Evolutionary conservation across 2,797 vertebrate genomes (phyloP), one percentile per base, ranked within the genome.

Genomic region (Tragopan temminckii): DNA sequence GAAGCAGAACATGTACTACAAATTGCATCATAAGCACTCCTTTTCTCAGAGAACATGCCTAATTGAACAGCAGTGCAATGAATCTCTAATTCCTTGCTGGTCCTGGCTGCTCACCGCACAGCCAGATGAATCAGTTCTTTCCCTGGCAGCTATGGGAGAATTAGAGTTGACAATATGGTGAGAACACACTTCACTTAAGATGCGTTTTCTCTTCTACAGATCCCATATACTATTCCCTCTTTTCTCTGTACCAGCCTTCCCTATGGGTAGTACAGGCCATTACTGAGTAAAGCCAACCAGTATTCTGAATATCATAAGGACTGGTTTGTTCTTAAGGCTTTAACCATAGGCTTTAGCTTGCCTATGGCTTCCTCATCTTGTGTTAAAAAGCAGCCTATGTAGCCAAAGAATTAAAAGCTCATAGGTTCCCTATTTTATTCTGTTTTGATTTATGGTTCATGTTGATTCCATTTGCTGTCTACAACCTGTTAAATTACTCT

Each of bases 1-100:
- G 79, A 59, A 93, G 92, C 90, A 95, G 90, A 94, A 85, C 38
- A 72, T 80, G 33, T 83, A 23, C 27, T 76, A 72, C 79, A 94
- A 93, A 90, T 94, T 82, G 68, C 78, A 75, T 55, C 81, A 50
- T 48, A 79, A 67, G 45, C 15, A 0, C 35, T 62, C 2, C 0
- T 78, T 94, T 80, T 78, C 69, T 83, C 53, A 57, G 86, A 82
- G 81, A 92, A 61, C 42, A 10, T 48, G 35, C 62, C 81, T 83
- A 23, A 63, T 25, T 93, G 93, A 95, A 35, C 48, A 71, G 62
- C 50, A 91, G 38, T 50, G 68, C 67, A 57, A 31, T n/a, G 29
- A 64, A 74, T 77, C 59, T 48, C 78, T 69, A 23, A 66, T n/a
- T 88, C 42, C 77, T 89, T 11, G 0, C 63, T 0, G 0, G 29